Evolutionary conservation across 2,797 vertebrate species (phyloP).

Genomic region (Parambassis ranga): DNA sequence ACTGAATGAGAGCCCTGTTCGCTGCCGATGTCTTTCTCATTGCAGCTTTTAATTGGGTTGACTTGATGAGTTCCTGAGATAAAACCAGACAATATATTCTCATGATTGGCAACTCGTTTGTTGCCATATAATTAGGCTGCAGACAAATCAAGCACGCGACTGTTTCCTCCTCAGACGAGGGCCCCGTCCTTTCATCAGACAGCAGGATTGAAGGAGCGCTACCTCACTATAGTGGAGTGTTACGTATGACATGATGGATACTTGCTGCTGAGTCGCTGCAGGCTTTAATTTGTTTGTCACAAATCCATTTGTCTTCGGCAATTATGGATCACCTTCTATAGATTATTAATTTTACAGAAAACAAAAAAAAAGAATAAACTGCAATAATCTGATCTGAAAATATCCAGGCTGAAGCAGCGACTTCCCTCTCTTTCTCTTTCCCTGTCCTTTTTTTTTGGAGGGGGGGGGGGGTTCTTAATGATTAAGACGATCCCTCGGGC

Average conservation of each 20-base stretch:
- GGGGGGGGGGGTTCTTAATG: slow-evolving; percentile 58
- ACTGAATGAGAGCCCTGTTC: slow-evolving; percentile 77
- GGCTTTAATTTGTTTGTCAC: slow-evolving; percentile 3
- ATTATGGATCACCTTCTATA: too few relatives aligned
- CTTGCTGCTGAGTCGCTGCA: neutral
- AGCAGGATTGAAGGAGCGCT: slow-evolving; percentile 1
- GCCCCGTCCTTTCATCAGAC: slow-evolving; percentile 18
- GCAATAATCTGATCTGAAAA: slow-evolving; percentile 45
- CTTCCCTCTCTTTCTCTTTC: slow-evolving; percentile 16
- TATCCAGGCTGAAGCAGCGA: slow-evolving; percentile 16
- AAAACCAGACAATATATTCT: slow-evolving; percentile 82
- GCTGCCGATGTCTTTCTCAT: slow-evolving; percentile 73
- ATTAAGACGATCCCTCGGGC: slow-evolving; percentile 69
- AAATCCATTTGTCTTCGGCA: neutral
- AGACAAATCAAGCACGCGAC: slow-evolving; percentile 68
- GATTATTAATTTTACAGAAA: neutral
- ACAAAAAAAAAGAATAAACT: neutral
- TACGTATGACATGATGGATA: slow-evolving; percentile 5
- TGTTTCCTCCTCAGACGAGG: slow-evolving; percentile 43
- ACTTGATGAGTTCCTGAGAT: slow-evolving; percentile 83
- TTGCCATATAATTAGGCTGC: slow-evolving; percentile 79
- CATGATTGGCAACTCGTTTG: slow-evolving; percentile 83
- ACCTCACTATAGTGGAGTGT: neutral
- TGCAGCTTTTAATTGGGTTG: slow-evolving; percentile 83
- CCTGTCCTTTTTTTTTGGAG: neutral